Evolutionary conservation across 2,113 vertebrate genomes (phyloP).

Genomic region (Mastomys natalensis): DNA sequence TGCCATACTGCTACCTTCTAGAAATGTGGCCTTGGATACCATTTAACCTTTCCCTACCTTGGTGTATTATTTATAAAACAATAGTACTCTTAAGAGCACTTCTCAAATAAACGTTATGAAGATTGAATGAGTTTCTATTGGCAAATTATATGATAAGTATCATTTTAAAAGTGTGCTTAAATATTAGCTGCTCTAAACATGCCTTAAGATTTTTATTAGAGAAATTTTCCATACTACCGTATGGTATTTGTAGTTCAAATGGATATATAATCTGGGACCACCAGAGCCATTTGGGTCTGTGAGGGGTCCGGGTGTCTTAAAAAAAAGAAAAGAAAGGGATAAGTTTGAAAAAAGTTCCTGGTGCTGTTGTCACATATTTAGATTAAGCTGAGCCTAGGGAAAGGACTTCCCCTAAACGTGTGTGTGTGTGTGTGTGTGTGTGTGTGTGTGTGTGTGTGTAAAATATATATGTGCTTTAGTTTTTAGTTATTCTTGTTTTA

Average conservation of each 20-base stretch:
- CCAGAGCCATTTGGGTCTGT: background rate
- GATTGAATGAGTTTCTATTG: background rate
- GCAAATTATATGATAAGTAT: background rate
- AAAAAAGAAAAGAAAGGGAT: background rate
- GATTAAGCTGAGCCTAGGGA: background rate
- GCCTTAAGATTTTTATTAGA: background rate
- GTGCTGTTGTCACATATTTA: background rate
- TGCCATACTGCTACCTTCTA: background rate
- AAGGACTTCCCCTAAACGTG: background rate
- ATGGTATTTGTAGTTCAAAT: background rate
- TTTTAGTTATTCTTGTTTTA: background rate
- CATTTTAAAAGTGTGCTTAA: conserved; percentile 23
- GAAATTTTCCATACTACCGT: background rate
- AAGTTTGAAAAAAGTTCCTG: background rate
- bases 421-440: background rate
- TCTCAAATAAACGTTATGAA: background rate
- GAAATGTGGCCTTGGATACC: background rate
- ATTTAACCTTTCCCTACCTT: background rate
- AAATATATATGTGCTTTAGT: background rate
- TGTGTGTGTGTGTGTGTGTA: background rate
- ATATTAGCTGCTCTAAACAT: background rate
- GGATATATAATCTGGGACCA: background rate
- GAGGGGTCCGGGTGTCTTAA: background rate
- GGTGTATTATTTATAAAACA: background rate
- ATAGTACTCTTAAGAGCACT: background rate